These are phyloP conservation scores for Drosophila cyrtoloma DNA, from an alignment of 2,888 invertebrate genomes.

Conservation along the genomic window DNA sequence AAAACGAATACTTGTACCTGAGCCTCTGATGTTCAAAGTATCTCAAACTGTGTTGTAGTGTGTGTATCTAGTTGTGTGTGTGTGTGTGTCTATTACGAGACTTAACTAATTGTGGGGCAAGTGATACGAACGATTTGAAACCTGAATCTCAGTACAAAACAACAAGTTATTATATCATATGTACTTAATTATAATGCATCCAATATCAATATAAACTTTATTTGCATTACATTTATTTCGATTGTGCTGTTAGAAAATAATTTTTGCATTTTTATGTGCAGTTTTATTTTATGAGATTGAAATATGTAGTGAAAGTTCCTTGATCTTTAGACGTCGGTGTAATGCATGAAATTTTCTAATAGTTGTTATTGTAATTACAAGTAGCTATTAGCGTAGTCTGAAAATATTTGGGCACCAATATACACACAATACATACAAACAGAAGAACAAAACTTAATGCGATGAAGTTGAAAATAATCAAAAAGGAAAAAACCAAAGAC, in stretches of 20 bases:
- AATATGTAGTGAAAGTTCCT: conserved; percentile 71
- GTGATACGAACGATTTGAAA: conserved; percentile 62
- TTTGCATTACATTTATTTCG: conserved; percentile 23
- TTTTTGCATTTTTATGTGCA: background rate
- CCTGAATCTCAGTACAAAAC: conserved; percentile 78
- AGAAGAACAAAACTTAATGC: conserved; percentile 2
- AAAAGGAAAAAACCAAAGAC: conserved; percentile 15
- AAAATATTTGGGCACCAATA: conserved; percentile 80
- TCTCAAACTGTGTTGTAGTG: conserved; percentile 38
- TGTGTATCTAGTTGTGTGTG: conserved; percentile 18
- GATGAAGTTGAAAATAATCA: conserved; percentile 17
- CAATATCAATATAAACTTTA: conserved; percentile 5
- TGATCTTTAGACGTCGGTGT: conserved; percentile 42
- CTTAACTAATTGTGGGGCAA: conserved; percentile 20
- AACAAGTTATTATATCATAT: conserved; percentile 47
- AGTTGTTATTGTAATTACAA: conserved; percentile 65
- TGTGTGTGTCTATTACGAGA: conserved; percentile 21
- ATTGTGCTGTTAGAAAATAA: background rate
- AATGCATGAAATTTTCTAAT: conserved; percentile 54
- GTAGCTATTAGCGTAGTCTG: conserved; percentile 70
- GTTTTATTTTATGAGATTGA: background rate
- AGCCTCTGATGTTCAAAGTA: conserved; percentile 72
- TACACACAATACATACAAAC: conserved; percentile 54
- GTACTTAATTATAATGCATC: conserved; percentile 17
- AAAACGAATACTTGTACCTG: conserved; percentile 67